Base-by-base conservation (phyloP, 2,113 vertebrate genomes). In the Paralichthys olivaceus region DNA sequence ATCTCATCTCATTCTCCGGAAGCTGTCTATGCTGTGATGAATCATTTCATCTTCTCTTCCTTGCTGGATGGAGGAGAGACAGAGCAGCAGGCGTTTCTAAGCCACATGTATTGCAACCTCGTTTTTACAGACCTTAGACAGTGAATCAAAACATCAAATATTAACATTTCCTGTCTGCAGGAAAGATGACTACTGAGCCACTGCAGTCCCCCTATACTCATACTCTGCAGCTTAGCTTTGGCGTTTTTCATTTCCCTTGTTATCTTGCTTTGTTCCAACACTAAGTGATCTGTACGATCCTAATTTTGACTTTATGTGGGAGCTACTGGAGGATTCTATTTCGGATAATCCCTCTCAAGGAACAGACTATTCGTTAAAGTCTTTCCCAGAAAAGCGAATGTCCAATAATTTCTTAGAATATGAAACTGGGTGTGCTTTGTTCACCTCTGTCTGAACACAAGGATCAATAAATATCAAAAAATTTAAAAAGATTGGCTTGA, bases 1-100 rank as follows among this genome's bases (percentile, higher is more conserved):
- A 79, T 90, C 86, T 87, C 81, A 72, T 91, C 85, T 88, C 77
- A 66, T 85, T 84, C 84, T 87, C 67, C 73, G 26, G 88, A 81
- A 87, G 87, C 87, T 82, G 88, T 90, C 86, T 88, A 66, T 32
- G 69, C 69, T 81, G 78, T 91, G 92, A 91, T 91, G 83, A 87
- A 91, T 93, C 78, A 85, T 90, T 90, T 91, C 85, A 90, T 89
- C 84, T 82, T 66, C 80, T 79, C 72, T 54, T 83, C 81, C 66
- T 77, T 70, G 74, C 71, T 70, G 75, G 49, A 70, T 85, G 80
- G 72, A 5, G 80, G 45, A 37, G 69, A 76, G 77, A 83, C 65
- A 37, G 83, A 76, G 75, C 70, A 78, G 81, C 80, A 72, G 80
- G 72, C 69, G 11, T 80, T 80, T 79, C 79, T 56, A n/a, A 72